phyloP scores from a whole-genome alignment of 2,113 vertebrate species.

The Saguinus imperator region DNA sequence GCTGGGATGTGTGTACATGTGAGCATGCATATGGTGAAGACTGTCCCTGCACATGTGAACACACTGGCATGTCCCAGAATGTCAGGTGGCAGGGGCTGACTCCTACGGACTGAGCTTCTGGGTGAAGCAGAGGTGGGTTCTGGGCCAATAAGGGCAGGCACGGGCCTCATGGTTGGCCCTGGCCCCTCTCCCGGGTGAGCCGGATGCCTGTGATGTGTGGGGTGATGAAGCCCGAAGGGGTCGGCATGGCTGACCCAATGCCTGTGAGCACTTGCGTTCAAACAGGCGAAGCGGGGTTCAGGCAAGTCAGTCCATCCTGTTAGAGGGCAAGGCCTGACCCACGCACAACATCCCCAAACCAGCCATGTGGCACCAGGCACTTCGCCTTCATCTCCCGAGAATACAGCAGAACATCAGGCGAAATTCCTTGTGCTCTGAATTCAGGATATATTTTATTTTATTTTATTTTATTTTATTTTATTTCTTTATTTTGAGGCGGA shows the following conservation, averaged over 20 bases:
- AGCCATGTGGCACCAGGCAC: not conserved
- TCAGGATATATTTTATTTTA: not conserved
- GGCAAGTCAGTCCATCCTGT: not conserved
- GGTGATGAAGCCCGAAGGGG: not conserved
- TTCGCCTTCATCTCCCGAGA: not conserved
- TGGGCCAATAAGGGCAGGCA: not conserved
- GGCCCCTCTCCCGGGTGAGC: not conserved
- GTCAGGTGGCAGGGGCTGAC: not conserved
- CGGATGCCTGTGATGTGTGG: accelerated
- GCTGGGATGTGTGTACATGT: too few relatives aligned
- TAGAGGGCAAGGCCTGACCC: not conserved
- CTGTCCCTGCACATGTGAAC: too few relatives aligned
- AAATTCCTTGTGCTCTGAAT: accelerated
- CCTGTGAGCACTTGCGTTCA: accelerated
- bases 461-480: too few relatives aligned
- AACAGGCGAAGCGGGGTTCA: not conserved
- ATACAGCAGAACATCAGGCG: not conserved
- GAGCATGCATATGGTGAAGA: not conserved
- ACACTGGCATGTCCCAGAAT: not conserved
- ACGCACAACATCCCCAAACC: too few relatives aligned
- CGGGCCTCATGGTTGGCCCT: accelerated
- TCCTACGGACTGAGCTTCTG: accelerated
- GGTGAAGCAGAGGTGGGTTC: too few relatives aligned
- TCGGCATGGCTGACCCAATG: not conserved
- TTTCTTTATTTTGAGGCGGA: too few relatives aligned